Conservation (phyloP, 1,140 invertebrate species). For the Meloidogyne hapla region DNA sequence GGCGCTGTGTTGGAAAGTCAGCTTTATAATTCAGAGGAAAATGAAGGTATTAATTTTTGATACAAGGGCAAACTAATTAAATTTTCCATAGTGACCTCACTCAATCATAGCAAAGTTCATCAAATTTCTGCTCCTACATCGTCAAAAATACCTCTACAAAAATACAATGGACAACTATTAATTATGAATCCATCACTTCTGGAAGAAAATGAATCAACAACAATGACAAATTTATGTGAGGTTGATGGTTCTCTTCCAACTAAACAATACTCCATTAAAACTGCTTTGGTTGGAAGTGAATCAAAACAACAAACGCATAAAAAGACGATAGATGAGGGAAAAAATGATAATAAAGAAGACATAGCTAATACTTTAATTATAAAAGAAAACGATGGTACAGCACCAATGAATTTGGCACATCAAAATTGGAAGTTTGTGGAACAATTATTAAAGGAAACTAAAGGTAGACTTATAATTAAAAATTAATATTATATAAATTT, state of each 20-base stretch:
- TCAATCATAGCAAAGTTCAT: not conserved
- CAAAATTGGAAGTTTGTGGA: constrained; percentile 98
- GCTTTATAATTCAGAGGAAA: not conserved
- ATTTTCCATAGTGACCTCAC: not conserved
- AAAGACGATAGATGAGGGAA: not conserved
- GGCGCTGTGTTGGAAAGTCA: not conserved
- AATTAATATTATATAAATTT: not conserved
- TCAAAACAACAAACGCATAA: not conserved
- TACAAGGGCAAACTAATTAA: too few species aligned
- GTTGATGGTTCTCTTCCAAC: not conserved
- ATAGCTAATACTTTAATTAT: not conserved
- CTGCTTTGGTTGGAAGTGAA: not conserved
- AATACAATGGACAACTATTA: constrained; percentile 13
- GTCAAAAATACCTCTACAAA: constrained; percentile 6
- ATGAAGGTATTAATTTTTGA: not conserved
- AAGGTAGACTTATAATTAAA: constrained; percentile 72
- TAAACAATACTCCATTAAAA: not conserved
- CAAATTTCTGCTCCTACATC: not conserved
- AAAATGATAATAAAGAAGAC: not conserved
- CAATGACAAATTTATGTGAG: not conserved
- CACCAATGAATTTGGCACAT: constrained; percentile 72
- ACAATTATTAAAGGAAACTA: constrained; percentile 76
- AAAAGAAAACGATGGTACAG: constrained; percentile 20
- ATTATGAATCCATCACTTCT: not conserved
- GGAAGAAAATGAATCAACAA: not conserved